phyloP scores from a whole-genome alignment of 2,888 invertebrate species.

The Nymphalis c-album region DNA sequence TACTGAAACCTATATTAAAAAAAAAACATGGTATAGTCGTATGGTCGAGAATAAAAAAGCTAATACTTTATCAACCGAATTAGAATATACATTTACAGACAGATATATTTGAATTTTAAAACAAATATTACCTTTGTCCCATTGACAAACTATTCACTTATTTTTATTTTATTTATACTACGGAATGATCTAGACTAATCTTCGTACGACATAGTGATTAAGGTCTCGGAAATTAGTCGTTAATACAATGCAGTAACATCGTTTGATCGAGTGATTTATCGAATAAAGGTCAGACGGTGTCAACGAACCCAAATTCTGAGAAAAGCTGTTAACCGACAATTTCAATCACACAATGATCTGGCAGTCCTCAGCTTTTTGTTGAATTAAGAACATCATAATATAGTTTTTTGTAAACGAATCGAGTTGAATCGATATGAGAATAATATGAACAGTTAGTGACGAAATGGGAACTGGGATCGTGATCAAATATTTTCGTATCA shows the following conservation, averaged over 20 bases:
- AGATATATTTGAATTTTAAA: no score
- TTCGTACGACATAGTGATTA: no score
- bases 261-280: constrained; percentile 16
- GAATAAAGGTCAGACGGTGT: constrained; percentile 40
- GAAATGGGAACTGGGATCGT: not conserved
- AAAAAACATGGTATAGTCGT: no score
- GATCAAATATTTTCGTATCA: not conserved
- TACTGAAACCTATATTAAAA: no score
- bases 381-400: constrained; percentile 61
- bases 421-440: constrained; percentile 21
- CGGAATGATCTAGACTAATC: no score
- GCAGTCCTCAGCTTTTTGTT: constrained; percentile 54
- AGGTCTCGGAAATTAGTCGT: not conserved
- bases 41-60: no score
- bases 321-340: constrained; percentile 56
- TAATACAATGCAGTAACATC: constrained; percentile 1
- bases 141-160: no score
- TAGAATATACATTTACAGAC: no score
- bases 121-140: no score
- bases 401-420: constrained; percentile 49
- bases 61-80: no score
- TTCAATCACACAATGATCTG: constrained; percentile 57
- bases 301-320: constrained; percentile 53
- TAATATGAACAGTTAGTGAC: constrained; percentile 5
- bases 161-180: no score